Percentiles rank a stretch among this genome's conserved stretches.
These are phyloP conservation scores for Cottus gobio DNA, from an alignment of 2,113 vertebrate genomes.

Conservation along the genomic window DNA sequence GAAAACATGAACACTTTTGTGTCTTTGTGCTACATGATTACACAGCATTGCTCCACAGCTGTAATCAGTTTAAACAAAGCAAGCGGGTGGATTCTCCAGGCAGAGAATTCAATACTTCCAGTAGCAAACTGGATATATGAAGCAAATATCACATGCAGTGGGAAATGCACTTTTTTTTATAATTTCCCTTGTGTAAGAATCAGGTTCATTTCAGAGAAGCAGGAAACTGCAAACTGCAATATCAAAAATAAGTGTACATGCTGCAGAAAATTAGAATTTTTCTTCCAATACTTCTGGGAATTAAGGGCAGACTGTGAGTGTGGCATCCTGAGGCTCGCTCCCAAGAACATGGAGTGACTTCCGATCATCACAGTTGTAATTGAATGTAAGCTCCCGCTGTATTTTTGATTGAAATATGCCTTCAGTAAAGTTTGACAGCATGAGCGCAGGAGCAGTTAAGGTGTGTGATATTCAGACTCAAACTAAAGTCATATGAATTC, in stretches of 20 bases:
- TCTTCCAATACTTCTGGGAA: conserved; percentile 9
- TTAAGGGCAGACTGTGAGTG: conserved; percentile 30
- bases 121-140: background rate
- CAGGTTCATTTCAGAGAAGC: background rate
- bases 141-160: conserved; percentile 17
- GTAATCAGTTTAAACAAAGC: conserved; percentile 26
- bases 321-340: conserved; percentile 18
- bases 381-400: conserved; percentile 63
- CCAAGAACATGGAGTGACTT: conserved; percentile 49
- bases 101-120: conserved; percentile 9
- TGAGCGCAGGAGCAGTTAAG: conserved; percentile 35
- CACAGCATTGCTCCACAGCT: background rate
- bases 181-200: conserved; percentile 19
- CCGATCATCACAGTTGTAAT: conserved; percentile 58
- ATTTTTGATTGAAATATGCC: conserved; percentile 72
- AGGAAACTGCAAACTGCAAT: conserved; percentile 34
- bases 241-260: conserved; percentile 34
- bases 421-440: conserved; percentile 57
- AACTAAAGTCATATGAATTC: conserved; percentile 13
- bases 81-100: background rate
- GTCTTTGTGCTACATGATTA: conserved; percentile 6
- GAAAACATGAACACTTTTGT: conserved; percentile 5
- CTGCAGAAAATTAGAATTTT: background rate
- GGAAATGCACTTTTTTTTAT: conserved; percentile 3
- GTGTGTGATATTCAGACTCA: conserved; percentile 42